Percentiles rank a stretch among this genome's conserved stretches.
Evolutionary conservation across 2,888 invertebrate genomes (phyloP).

Genomic region (Caenorhabditis auriculariae): DNA sequence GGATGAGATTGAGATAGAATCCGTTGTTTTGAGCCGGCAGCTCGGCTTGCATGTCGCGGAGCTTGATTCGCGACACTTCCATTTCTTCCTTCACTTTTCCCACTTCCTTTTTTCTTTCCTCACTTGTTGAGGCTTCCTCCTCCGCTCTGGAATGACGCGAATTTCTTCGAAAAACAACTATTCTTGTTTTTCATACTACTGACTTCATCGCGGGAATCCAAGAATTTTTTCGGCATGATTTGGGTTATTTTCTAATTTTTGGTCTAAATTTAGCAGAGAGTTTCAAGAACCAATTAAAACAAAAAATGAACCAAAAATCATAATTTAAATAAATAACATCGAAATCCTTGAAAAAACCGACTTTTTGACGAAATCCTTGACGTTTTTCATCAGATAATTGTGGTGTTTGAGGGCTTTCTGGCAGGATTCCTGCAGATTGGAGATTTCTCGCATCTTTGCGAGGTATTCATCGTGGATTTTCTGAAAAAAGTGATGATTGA

Average conservation of each 20-base stretch:
- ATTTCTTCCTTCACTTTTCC: slow-evolving; percentile 19
- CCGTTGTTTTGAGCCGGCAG: slow-evolving; percentile 85
- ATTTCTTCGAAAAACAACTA: neutral
- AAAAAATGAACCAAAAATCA: too few relatives aligned
- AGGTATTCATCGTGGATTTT: slow-evolving; percentile 64
- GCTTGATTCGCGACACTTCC: slow-evolving; percentile 15
- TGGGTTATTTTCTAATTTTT: too few relatives aligned
- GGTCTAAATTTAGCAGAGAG: too few relatives aligned
- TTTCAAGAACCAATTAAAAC: too few relatives aligned
- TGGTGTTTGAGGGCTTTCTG: slow-evolving; percentile 86
- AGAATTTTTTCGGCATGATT: too few relatives aligned
- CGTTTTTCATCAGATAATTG: slow-evolving; percentile 82
- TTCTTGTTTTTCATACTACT: too few relatives aligned
- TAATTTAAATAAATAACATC: too few relatives aligned
- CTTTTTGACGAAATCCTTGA: slow-evolving; percentile 79
- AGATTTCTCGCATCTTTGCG: slow-evolving; percentile 64
- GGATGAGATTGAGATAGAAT: slow-evolving; percentile 84
- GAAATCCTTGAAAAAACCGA: slow-evolving; percentile 71
- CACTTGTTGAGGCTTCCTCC: slow-evolving; percentile 4
- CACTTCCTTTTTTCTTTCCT: slow-evolving; percentile 7
- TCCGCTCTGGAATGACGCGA: slow-evolving; percentile 24
- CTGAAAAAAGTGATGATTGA: slow-evolving; percentile 24
- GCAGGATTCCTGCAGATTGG: slow-evolving; percentile 71
- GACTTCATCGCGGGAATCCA: too few relatives aligned
- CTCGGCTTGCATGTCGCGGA: slow-evolving; percentile 82